Conservation (phyloP, 2,888 invertebrate species). For the Caenorhabditis uteleia region DNA sequence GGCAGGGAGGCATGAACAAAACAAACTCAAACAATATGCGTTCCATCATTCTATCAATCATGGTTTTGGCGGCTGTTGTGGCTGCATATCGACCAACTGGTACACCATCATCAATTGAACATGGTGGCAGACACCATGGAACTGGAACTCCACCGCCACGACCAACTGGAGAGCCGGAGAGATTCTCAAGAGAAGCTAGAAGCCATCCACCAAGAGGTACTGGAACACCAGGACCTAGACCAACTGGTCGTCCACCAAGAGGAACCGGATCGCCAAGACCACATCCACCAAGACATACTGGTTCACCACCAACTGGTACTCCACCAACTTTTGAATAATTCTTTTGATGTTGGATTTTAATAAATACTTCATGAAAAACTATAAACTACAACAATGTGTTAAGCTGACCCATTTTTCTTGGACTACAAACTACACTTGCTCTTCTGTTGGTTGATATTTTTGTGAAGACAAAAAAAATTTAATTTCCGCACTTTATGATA, state of each 20-base stretch:
- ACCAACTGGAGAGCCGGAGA: constrained; percentile 3
- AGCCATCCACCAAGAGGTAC: too few species aligned
- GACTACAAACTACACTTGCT: neutral
- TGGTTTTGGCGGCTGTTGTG: too few species aligned
- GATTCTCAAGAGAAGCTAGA: too few species aligned
- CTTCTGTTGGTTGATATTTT: constrained; percentile 13
- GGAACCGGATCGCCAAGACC: constrained; percentile 9
- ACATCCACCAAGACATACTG: neutral
- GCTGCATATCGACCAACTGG: too few species aligned
- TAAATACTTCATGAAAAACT: neutral
- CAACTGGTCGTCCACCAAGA: constrained; percentile 4
- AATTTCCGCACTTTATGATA: too few species aligned
- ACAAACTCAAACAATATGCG: too few species aligned
- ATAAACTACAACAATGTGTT: neutral
- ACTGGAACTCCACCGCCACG: constrained; percentile 7
- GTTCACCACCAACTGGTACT: neutral
- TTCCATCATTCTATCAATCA: too few species aligned
- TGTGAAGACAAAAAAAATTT: too few species aligned
- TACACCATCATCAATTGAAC: too few species aligned
- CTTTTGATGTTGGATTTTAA: neutral
- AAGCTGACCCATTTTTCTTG: neutral
- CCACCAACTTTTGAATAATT: constrained; percentile 1
- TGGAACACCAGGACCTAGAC: too few species aligned
- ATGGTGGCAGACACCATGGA: too few species aligned
- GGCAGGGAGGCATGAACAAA: too few species aligned